Evolutionary conservation across 2,888 invertebrate genomes (phyloP), one percentile per base, ranked within the genome.

Genomic region (Caenorhabditis sulstoni): DNA sequence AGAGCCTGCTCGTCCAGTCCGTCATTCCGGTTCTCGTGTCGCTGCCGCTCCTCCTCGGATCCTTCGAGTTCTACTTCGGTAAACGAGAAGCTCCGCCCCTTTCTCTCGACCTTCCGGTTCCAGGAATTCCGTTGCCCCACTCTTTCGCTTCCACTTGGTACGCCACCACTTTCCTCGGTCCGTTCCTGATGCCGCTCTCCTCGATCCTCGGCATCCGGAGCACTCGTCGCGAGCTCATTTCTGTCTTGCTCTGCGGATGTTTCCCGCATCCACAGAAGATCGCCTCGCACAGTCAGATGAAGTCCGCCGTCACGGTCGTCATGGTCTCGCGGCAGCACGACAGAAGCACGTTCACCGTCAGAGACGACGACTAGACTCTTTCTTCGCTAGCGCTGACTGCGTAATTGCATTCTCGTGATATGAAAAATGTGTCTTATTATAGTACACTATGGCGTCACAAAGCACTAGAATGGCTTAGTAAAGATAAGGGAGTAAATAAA

Each of bases 31-130:
- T 78, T 9, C 55, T 71, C 16, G 78, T 78, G 1, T 78, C 78
- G 0, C 45, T 78, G n/a, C 78, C 78, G 1, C 53, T 78, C 7
- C 49, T 78, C 1, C 49, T 78, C 18, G 50, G 71, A 39, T 78
- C 78, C 16, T 62, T 78, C 23, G 66, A 78, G 23, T 71, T 78
- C 29, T 78, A 78, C 41, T 78, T 78, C 29, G 78, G 77, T 77
- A 1, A 53, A 52, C n/a, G n/a, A n/a, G n/a, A n/a, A n/a, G 12
- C 11, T 3, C 16, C n/a, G 16, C 8, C n/a, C 22, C 20, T 12
- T 45, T 47, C 23, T 23, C 4, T 5, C 29, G 29, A 29, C 9
- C 22, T 18, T n/a, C 16, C n/a, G 11, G 20, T 70, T 50, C 12
- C 55, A 78, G 78, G 68, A 2, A 53, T 79, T 29, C 67, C 61